phyloP scores from a whole-genome alignment of 2,113 vertebrate genomes.

The Chaenogobius annularis region DNA sequence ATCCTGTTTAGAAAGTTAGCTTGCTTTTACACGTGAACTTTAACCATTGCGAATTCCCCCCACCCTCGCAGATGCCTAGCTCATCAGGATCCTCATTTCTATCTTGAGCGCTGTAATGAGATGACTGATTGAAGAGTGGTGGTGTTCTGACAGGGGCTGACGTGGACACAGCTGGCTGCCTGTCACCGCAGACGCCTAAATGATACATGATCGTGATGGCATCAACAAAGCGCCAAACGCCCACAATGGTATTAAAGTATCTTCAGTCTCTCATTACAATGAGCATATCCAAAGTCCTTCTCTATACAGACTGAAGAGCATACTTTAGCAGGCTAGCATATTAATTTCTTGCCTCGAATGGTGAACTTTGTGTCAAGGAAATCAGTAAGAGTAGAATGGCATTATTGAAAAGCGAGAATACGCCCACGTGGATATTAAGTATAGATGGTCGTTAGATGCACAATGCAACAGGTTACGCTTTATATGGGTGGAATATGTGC shows the following conservation, averaged over 20 bases:
- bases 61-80: conserved; percentile 31
- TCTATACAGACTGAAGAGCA: conserved; percentile 5
- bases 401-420: conserved; percentile 49
- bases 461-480: conserved; percentile 32
- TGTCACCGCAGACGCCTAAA: conserved; percentile 53
- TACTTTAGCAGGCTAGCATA: neutral
- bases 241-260: conserved; percentile 29
- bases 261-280: conserved; percentile 35
- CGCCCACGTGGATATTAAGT: conserved; percentile 50
- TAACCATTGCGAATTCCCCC: conserved; percentile 32
- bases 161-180: conserved; percentile 67
- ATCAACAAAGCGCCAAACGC: conserved; percentile 54
- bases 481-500: conserved; percentile 36
- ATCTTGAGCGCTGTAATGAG: conserved; percentile 60
- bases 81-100: conserved; percentile 48
- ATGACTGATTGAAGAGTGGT: conserved; percentile 69
- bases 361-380: neutral
- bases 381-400: neutral
- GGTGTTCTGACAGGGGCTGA: conserved; percentile 66
- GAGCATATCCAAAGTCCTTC: conserved; percentile 25
- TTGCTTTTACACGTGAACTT: conserved; percentile 1
- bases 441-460: conserved; percentile 42
- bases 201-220: conserved; percentile 53
- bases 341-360: neutral
- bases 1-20: too few species aligned